Conservation (phyloP, 2,113 vertebrate genomes). For the Xenopus tropicalis region DNA sequence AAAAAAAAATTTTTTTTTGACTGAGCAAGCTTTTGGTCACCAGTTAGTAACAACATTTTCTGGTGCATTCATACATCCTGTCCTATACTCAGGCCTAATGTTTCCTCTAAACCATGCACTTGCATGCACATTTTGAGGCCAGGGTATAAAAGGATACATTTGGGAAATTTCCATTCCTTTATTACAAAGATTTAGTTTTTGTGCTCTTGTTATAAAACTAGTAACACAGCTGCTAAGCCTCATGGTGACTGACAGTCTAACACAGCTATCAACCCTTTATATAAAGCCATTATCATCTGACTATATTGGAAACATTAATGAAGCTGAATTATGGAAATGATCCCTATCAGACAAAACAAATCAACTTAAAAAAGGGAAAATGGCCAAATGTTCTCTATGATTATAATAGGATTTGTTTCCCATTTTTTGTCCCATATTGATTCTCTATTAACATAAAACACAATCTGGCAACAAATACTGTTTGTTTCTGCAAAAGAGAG, state of each 20-base stretch:
- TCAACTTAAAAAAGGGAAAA: constrained; percentile 27
- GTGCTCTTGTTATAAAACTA: constrained; percentile 5
- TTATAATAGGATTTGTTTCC: constrained; percentile 18
- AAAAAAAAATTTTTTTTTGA: too few species aligned
- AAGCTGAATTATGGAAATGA: constrained; percentile 37
- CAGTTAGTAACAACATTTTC: too few species aligned
- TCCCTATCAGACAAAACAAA: constrained; percentile 31
- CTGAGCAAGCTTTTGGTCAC: too few species aligned
- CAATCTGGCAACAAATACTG: constrained; percentile 29
- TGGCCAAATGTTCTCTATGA: constrained; percentile 30
- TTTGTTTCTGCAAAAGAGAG: constrained; percentile 16
- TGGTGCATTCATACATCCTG: too few species aligned
- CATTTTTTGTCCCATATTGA: constrained; percentile 26
- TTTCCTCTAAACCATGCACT: too few species aligned
- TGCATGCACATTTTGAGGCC: too few species aligned
- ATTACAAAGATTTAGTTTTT: background rate
- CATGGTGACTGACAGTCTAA: constrained; percentile 27
- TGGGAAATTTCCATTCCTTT: background rate
- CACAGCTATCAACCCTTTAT: constrained; percentile 21
- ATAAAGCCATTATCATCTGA: constrained; percentile 16
- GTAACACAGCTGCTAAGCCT: constrained; percentile 30
- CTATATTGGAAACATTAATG: constrained; percentile 18
- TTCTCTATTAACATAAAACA: constrained; percentile 33
- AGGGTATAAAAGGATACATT: too few species aligned
- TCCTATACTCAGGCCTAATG: too few species aligned